Evolutionary conservation across 2,797 vertebrate genomes (phyloP), one percentile per base, ranked within the genome.

Genomic region (Adrianichthys oophorus): DNA sequence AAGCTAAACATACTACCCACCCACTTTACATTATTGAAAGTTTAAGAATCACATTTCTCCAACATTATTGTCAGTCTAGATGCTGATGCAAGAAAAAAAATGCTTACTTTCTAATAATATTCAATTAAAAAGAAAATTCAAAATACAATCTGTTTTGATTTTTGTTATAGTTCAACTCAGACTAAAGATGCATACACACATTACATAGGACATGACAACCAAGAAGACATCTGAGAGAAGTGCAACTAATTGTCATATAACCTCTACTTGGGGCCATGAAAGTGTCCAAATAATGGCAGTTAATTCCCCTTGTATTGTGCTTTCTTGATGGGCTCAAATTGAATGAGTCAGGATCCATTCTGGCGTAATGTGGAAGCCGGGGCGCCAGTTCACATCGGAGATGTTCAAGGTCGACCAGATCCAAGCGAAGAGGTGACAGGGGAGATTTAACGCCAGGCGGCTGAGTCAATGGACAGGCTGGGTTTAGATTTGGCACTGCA

Each of bases 291-390:
- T 89, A 84, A 88, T 76, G 77, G 84, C 66, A 56, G 79, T 78
- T 89, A 86, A 89, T 88, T 88, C 78, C 78, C 56, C 72, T 75
- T 13, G 76, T 76, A 77, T 87, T 86, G 85, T 87, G 80, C 76
- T 79, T 81, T 62, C 71, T 66, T 79, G 83, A 84, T 73, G 82
- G 76, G 45, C 53, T 76, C 76, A 79, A 83, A 88, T 82, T 79
- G 82, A 84, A 86, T 87, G 86, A 89, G 82, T 88, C 84, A 85
- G 82, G 80, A 71, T 84, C 79, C 72, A 70, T 82, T 76, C 60
- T 85, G 86, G 68, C 75, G 80, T 85, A 79, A 85, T 84, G 85
- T 81, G 84, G 84, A 78, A 76, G 85, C 79, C 2, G 68, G 76
- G 81, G 62, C 83, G 41, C 62, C 7, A 80, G 85, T 86, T 86